Base-by-base conservation (phyloP, 2,797 vertebrate species). In the Gymnoscopelus braueri region DNA sequence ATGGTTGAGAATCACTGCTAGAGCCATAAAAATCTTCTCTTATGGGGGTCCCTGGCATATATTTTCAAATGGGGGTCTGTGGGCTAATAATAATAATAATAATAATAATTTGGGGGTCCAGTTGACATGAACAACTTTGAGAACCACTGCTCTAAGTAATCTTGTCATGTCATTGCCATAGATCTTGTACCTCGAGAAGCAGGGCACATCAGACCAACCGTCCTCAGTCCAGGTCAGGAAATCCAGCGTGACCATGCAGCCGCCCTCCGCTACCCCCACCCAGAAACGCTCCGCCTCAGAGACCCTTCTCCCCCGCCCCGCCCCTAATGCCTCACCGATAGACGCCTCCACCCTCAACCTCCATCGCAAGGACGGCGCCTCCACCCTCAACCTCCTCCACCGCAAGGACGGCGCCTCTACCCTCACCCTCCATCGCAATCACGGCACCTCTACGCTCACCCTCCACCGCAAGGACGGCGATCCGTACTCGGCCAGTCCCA, bases 121-220 rank as follows among this genome's bases (percentile, higher is more conserved):
- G n/a, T 19, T 19, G 19, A 19, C 19, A 19, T 19, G 19, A 19
- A 19, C 19, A 19, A 19, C 1, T 19, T 19, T 19, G 19, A 19
- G 19, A 19, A 19, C 19, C 19, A 19, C 19, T 19, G 19, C 19
- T 19, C 19, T 19, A 19, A 19, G 19, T 19, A 19, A 29, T 55
- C 19, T 69, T n/a, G 7, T 71, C 54, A 62, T 1, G 13, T 19
- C 49, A 32, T 67, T 1, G 13, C 23, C 49, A 35, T 19, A 99
- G 98, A 91, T 99, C 55, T 94, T 99, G 71, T 95, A 91, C 75
- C 88, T 97, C 57, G 96, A 98, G 88, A 97, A 94, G 78, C 95
- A 88, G 82, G 84, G 89, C 2, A 89, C 93, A 53, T 92, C 95
- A 39, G 94, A 95, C 81, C 92, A 94, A 81, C 96, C 95, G 10